Percentiles rank a stretch among this genome's conserved stretches.
These are phyloP conservation scores for Pteromalus puparum DNA, from an alignment of 1,140 invertebrate species.

Conservation along the genomic window DNA sequence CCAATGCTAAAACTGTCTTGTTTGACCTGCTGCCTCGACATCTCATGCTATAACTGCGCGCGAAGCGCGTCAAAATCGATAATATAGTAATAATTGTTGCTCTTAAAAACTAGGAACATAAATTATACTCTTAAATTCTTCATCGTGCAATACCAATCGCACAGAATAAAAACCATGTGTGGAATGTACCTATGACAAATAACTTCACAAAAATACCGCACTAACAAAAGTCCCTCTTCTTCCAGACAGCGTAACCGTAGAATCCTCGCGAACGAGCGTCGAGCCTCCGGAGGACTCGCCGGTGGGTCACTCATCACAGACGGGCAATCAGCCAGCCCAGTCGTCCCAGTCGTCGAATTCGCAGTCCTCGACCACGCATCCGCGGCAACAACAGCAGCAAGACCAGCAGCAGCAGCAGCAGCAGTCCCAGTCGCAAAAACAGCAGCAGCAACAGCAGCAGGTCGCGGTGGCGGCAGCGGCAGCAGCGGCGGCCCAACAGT, in stretches of 20 bases:
- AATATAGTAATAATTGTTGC: no score
- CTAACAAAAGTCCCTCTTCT: background rate
- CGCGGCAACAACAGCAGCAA: conserved; percentile 65
- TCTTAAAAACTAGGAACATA: background rate
- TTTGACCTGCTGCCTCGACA: no score
- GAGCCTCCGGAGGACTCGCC: conserved; percentile 74
- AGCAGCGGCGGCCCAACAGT: conserved; percentile 83
- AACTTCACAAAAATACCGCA: background rate
- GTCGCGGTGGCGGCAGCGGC: conserved; percentile 83
- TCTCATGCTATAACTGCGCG: no score
- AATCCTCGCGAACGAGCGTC: conserved; percentile 69
- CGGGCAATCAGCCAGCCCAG: conserved; percentile 58
- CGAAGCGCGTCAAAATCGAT: no score
- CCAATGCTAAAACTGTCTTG: no score
- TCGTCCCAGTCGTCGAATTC: conserved; percentile 58
- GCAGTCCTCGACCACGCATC: conserved; percentile 72
- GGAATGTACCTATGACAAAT: background rate
- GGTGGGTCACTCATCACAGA: conserved; percentile 72
- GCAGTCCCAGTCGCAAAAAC: conserved; percentile 73
- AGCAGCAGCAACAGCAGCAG: conserved; percentile 71
- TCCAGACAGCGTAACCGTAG: conserved; percentile 69
- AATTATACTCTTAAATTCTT: no score
- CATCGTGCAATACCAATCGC: no score
- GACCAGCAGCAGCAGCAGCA: conserved; percentile 64
- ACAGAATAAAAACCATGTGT: no score